Conservation (phyloP, 1,140 invertebrate species). For the Drosophila biarmipes region DNA sequence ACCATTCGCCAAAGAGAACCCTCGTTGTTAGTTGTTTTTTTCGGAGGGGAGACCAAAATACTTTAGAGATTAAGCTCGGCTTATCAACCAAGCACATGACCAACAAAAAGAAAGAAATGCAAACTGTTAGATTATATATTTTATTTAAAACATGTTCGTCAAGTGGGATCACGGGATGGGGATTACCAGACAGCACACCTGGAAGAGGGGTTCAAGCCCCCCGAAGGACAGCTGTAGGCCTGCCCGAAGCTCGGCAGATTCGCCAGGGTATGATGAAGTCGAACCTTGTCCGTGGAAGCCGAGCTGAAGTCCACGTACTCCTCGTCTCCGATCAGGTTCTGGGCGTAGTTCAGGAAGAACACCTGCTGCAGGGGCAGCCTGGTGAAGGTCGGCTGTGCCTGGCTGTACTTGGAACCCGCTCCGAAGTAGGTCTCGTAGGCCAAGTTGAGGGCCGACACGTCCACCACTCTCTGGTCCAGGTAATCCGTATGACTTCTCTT, state of each 20-base stretch:
- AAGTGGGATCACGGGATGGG: too few relatives aligned
- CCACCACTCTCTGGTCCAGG: conserved; percentile 50
- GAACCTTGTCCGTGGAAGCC: conserved; percentile 54
- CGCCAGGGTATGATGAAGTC: conserved; percentile 48
- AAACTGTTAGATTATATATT: neutral
- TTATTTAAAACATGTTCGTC: neutral
- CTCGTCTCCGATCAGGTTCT: conserved; percentile 42
- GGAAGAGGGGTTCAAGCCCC: neutral
- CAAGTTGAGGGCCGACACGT: conserved; percentile 49
- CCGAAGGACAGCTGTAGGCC: conserved; percentile 30
- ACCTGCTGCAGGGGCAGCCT: conserved; percentile 42
- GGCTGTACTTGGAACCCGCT: neutral
- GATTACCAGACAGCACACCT: conserved; percentile 24
- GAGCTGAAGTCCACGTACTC: conserved; percentile 12
- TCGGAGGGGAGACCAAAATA: neutral
- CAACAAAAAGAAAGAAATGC: too few relatives aligned
- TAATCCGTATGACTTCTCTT: conserved; percentile 40
- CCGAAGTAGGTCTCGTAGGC: conserved; percentile 63
- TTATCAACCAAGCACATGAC: too few relatives aligned
- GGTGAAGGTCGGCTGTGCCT: conserved; percentile 40
- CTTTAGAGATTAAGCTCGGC: too few relatives aligned
- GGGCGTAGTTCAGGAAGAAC: conserved; percentile 69
- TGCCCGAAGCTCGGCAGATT: conserved; percentile 52
- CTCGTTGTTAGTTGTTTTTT: neutral
- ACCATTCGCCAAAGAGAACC: neutral